Evolutionary conservation across 2,888 invertebrate genomes (phyloP).

Genomic region (Hymenopus coronatus): DNA sequence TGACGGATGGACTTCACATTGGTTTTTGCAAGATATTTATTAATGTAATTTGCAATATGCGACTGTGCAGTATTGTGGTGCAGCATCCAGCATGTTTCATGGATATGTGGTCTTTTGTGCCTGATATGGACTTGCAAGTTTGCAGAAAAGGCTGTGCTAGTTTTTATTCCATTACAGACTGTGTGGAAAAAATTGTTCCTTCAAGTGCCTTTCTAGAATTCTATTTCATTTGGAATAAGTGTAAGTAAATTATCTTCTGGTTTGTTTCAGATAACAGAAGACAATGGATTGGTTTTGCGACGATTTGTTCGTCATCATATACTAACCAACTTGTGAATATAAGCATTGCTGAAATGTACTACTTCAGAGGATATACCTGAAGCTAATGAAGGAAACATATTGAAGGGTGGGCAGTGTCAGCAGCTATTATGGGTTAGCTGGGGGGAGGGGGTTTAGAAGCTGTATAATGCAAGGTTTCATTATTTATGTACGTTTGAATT

Average conservation of each 20-base stretch:
- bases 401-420: neutral
- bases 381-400: neutral
- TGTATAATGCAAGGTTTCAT: neutral
- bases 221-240: too few relatives aligned
- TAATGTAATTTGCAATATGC: too few relatives aligned
- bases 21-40: too few relatives aligned
- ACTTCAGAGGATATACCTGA: neutral
- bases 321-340: constrained; percentile 22
- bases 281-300: constrained; percentile 5
- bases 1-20: too few relatives aligned
- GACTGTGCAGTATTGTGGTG: too few relatives aligned
- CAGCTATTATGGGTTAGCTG: neutral
- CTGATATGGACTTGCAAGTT: too few relatives aligned
- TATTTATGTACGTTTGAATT: neutral
- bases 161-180: too few relatives aligned
- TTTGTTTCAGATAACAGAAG: constrained; percentile 7
- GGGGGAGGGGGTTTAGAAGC: neutral
- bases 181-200: too few relatives aligned
- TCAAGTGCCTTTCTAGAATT: too few relatives aligned
- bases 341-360: neutral
- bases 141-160: too few relatives aligned
- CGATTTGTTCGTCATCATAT: constrained; percentile 6
- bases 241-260: neutral
- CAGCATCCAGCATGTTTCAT: too few relatives aligned
- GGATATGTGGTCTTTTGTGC: too few relatives aligned